phyloP scores from a whole-genome alignment of 2,888 invertebrate genomes.

The Catocala fraxini region DNA sequence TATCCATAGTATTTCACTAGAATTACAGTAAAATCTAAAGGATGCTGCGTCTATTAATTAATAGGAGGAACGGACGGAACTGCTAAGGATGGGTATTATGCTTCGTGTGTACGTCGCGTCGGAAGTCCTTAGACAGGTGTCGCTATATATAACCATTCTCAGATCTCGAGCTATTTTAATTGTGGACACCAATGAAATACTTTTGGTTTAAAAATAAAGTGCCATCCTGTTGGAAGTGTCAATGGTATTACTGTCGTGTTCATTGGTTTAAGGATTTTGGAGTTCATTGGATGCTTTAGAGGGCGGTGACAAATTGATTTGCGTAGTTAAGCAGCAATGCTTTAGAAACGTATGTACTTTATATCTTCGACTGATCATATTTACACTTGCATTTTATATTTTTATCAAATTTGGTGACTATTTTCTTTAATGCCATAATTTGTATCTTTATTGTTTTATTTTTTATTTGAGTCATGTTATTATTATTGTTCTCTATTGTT shows the following conservation, averaged over 20 bases:
- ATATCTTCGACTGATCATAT: too few species aligned
- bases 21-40: slow-evolving; percentile 5
- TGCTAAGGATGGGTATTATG: slow-evolving; percentile 28
- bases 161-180: slow-evolving; percentile 33
- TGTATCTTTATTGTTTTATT: too few species aligned
- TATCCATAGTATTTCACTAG: neutral
- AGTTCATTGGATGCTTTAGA: neutral
- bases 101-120: slow-evolving; percentile 29
- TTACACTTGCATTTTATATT: too few species aligned
- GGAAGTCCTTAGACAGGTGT: slow-evolving; percentile 51
- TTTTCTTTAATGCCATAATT: too few species aligned
- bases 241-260: slow-evolving; percentile 1
- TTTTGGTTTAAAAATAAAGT: slow-evolving; percentile 16
- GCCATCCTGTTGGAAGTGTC: slow-evolving; percentile 10
- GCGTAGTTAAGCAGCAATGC: neutral
- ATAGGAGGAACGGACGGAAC: slow-evolving; percentile 11
- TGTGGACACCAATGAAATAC: slow-evolving; percentile 16
- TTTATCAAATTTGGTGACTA: too few species aligned
- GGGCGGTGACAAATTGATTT: neutral
- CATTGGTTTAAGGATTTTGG: slow-evolving; percentile 5
- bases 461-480: too few species aligned
- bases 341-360: too few species aligned
- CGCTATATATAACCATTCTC: slow-evolving; percentile 28
- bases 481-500: too few species aligned
- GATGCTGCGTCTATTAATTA: slow-evolving; percentile 7